Base-by-base conservation (phyloP, 2,888 invertebrate species). In the Agonopterix heracliana region DNA sequence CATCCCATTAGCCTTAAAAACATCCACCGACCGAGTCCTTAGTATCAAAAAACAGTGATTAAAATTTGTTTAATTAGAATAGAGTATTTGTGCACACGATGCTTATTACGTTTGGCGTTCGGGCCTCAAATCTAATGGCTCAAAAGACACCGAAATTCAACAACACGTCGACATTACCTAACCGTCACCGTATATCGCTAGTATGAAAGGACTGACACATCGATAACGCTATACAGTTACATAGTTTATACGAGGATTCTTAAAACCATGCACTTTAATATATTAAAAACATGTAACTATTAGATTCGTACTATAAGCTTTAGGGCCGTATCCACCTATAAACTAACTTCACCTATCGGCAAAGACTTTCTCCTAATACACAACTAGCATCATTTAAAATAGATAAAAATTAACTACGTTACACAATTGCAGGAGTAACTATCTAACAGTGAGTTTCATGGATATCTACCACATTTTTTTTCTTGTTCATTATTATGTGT, bases 331-430 rank as follows among this genome's bases (percentile, higher is more conserved):
- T 49, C 68, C 67, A 67, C 58, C 71, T 74, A 78, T 56, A 60
- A 52, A 52, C 77, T 78, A 82, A 68, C 64, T 54, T 61, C 68
- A 64, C 68, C 76, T 71, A 75, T 60, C 55, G 73, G 75, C 76
- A 61, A 76, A 71, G 67, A 65, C 57, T 60, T 60, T 60, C 56
- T 65, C 57, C 51, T 52, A 58, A 72, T 78, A 79, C 69, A 80
- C 78, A 82, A 78, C 85, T 86, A 87, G 85, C 86, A 77, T 84
- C 77, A 54, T 79, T 85, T 79, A 83, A 86, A 83, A 81, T 78
- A 79, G 74, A 78, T 77, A 78, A 74, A 79, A 78, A 72, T 61
- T 66, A 66, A 71, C 79, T 79, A 83, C 71, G 58, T 61, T 74
- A 81, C 77, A 77, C 70, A 67, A 64, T 66, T 79, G 81, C 81